Base-by-base conservation (phyloP, 2,797 vertebrate species). In the Typhlichthys subterraneus region DNA sequence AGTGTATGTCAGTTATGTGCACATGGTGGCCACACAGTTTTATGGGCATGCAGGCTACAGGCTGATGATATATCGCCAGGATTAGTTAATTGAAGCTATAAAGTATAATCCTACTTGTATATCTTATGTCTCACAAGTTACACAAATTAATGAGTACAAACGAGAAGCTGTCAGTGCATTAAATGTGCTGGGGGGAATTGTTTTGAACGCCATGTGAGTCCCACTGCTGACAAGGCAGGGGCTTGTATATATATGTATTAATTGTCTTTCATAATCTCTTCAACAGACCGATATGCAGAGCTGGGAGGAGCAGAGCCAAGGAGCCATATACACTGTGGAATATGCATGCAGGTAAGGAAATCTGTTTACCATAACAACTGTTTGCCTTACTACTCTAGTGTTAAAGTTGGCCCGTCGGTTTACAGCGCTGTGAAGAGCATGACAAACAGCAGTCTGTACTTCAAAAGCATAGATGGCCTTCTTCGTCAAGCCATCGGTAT, bases 241-340 rank as follows among this genome's bases (percentile, higher is more conserved):
- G 8, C 38, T 42, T 42, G 5, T 9, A 42, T 38, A 7, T 42
- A 42, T 42, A 42, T n/a, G 45, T 56, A 12, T 12, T 1, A 48
- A 12, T 48, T 12, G 1, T 53, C 48, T 62, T 42, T 3, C 23
- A 4, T 58, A 2, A 10, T 63, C 33, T 51, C 33, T 53, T 1
- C 12, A n/a, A 48, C 87, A 99, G 98, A 95, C 96, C 0, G 96
- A 99, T 79, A 99, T 99, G 98, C 98, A 99, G 88, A 95, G 93
- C 67, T 98, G 96, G 96, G 98, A 99, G 75, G 96, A 98, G 76
- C 98, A 99, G 75, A 98, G 97, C 79, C 98, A 99, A 84, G 98
- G 97, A 57, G 96, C 97, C 23, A 95, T 99, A 76, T 99, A 99
- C 81, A 91, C 92, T 0, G 98, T 99, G 58, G 98, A 99, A 63